A percentile compares a stretch with the other conserved stretches of the same genome.
phyloP scores from a whole-genome alignment of 2,797 vertebrate genomes.

The Poecile montanus region DNA sequence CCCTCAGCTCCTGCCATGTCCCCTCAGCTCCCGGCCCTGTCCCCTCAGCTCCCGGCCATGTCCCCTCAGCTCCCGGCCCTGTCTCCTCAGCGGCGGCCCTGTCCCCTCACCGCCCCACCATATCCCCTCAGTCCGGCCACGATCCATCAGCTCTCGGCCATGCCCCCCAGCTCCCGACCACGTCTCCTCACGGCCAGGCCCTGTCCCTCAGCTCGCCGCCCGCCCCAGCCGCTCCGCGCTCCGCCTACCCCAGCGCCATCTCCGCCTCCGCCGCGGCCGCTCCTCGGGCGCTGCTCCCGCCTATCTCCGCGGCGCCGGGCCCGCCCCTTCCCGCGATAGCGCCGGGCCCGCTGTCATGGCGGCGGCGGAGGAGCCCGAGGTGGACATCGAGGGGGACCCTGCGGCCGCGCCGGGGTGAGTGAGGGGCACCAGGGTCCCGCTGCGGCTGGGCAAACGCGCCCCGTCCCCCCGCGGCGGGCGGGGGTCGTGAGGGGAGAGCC shows the following conservation, averaged over 20 bases:
- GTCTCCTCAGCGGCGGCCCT: no score
- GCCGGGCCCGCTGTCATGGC: conserved; percentile 52
- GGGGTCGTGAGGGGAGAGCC: not conserved
- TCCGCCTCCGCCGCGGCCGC: not conserved
- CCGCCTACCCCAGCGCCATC: not conserved
- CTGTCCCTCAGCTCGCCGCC: not conserved
- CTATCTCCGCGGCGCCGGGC: not conserved
- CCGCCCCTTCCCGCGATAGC: not conserved
- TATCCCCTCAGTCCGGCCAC: not conserved
- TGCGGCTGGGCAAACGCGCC: no score
- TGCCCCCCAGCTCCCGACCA: no score
- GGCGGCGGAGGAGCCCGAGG: conserved; percentile 71
- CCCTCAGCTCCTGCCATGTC: no score
- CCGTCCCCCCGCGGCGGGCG: not conserved
- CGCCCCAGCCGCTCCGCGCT: not conserved
- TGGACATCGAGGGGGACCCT: conserved; percentile 76
- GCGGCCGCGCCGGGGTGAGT: conserved; percentile 45
- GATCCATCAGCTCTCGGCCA: not conserved
- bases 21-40: not conserved
- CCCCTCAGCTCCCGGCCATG: not conserved
- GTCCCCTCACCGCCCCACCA: no score
- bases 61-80: not conserved
- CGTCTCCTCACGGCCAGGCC: fast-evolving
- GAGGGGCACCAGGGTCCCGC: not conserved
- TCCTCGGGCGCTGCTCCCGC: not conserved